These are phyloP conservation scores for Ormyrus thymus DNA, from an alignment of 2,888 invertebrate genomes.

Conservation along the genomic window DNA sequence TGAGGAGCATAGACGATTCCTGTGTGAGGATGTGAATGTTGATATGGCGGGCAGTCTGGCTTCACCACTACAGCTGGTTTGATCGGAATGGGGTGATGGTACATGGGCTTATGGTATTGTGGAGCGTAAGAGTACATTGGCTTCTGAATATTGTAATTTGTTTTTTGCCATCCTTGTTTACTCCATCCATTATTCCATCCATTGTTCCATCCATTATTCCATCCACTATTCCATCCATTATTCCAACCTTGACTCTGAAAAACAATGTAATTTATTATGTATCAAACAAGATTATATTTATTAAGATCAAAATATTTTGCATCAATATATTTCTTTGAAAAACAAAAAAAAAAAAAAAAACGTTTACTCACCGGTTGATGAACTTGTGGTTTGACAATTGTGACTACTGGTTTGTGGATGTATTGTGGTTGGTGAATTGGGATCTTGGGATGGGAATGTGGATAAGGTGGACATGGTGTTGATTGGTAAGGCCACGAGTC, in stretches of 20 bases:
- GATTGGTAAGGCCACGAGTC: constrained; percentile 59
- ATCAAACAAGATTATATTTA: no score
- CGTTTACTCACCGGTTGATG: background rate
- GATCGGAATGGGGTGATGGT: constrained; percentile 55
- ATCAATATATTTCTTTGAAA: no score
- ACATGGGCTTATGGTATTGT: constrained; percentile 62
- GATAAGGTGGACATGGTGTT: constrained; percentile 67
- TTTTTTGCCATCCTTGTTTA: constrained; percentile 19
- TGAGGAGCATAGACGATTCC: constrained; percentile 56
- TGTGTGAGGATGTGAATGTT: constrained; percentile 15
- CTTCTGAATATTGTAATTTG: constrained; percentile 61
- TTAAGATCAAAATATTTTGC: no score
- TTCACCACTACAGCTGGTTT: constrained; percentile 60
- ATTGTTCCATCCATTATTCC: constrained; percentile 9
- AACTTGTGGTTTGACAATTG: constrained; percentile 36
- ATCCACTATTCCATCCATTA: background rate
- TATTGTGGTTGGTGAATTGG: constrained; percentile 61
- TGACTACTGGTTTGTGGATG: constrained; percentile 44
- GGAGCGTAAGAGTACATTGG: constrained; percentile 65
- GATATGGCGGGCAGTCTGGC: constrained; percentile 54
- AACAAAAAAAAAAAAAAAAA: no score
- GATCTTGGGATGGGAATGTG: constrained; percentile 53
- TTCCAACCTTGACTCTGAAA: no score
- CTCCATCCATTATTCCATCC: constrained; percentile 14
- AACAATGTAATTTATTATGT: no score